Evolutionary conservation across 2,113 vertebrate genomes (phyloP).

Genomic region (Mesocricetus auratus): DNA sequence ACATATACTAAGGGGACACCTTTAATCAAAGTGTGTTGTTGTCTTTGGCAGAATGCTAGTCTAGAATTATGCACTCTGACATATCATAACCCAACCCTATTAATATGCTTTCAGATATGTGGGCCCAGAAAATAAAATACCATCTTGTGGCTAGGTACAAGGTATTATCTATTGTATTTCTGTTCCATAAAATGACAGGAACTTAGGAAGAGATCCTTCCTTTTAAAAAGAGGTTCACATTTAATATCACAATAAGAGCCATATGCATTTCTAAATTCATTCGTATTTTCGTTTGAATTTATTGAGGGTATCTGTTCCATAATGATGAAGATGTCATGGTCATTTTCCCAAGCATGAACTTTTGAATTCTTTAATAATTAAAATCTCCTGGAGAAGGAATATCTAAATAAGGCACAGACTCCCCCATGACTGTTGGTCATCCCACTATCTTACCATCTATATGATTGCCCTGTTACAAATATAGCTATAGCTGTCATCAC

Average conservation of each 20-base stretch:
- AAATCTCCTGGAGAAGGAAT: background rate
- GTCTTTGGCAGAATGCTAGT: accelerated
- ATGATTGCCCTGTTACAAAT: background rate
- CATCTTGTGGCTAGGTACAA: background rate
- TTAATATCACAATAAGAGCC: background rate
- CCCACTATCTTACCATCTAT: background rate
- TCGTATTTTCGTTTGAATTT: background rate
- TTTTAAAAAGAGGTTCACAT: background rate
- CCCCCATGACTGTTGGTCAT: background rate
- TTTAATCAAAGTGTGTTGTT: background rate
- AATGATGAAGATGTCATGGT: background rate
- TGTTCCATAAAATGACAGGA: background rate
- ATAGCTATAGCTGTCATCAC: background rate
- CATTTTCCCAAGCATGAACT: background rate
- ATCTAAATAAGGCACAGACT: background rate
- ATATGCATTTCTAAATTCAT: background rate
- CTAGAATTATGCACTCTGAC: background rate
- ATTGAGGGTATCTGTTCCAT: background rate
- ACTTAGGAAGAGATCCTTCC: background rate
- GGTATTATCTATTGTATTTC: background rate
- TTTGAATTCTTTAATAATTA: background rate
- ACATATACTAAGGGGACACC: background rate
- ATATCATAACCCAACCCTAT: background rate
- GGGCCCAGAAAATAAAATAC: background rate
- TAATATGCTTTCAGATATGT: background rate